These are phyloP conservation scores for Dipus sagitta DNA, from an alignment of 2,797 vertebrate species.

Conservation along the genomic window DNA sequence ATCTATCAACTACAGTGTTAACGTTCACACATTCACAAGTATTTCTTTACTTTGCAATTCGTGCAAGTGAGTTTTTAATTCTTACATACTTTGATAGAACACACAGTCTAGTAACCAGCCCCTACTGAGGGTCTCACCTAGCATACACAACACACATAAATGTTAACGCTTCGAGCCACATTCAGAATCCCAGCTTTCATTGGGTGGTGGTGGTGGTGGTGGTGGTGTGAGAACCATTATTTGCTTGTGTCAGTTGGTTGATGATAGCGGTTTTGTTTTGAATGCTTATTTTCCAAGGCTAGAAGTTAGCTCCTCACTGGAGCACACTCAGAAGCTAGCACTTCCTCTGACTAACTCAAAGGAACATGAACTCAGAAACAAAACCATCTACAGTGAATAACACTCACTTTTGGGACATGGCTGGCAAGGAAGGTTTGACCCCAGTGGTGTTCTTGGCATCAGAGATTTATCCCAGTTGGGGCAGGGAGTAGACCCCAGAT, in stretches of 20 bases:
- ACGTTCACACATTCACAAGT: constrained; percentile 87
- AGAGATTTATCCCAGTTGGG: constrained; percentile 40
- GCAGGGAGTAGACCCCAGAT: neutral
- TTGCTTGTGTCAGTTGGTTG: constrained; percentile 74
- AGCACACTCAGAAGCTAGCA: constrained; percentile 72
- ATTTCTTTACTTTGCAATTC: constrained; percentile 88
- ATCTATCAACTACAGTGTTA: constrained; percentile 91
- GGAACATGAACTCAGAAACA: constrained; percentile 70
- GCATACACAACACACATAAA: constrained; percentile 87
- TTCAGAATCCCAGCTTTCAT: constrained; percentile 82
- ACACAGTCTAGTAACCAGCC: constrained; percentile 88
- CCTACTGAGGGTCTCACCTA: constrained; percentile 84
- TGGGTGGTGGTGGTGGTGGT: neutral
- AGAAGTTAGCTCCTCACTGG: constrained; percentile 74
- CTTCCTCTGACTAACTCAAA: constrained; percentile 71
- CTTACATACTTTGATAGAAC: constrained; percentile 87
- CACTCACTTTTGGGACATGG: constrained; percentile 43
- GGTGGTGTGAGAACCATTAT: constrained; percentile 43
- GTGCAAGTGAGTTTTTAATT: constrained; percentile 89
- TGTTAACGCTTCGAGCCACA: constrained; percentile 84
- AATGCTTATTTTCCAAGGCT: constrained; percentile 80
- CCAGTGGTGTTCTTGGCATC: constrained; percentile 69
- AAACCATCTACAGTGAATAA: constrained; percentile 63
- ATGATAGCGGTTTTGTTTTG: constrained; percentile 68
- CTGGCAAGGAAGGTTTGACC: constrained; percentile 64